Conservation (phyloP, 2,797 vertebrate species). For the Pantherophis alleghaniensis region DNA sequence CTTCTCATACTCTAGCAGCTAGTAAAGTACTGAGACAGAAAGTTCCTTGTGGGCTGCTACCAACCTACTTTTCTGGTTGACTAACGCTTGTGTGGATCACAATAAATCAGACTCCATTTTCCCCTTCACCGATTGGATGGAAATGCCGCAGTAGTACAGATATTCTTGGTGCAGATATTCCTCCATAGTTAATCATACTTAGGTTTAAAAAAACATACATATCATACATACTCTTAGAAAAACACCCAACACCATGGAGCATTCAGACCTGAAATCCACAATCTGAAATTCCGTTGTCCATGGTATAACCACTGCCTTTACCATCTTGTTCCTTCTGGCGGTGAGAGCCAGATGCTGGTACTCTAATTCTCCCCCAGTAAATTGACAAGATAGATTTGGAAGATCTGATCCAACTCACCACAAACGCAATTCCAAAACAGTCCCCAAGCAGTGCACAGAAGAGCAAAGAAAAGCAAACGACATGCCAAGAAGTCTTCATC, state of each 20-base stretch:
- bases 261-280: background rate
- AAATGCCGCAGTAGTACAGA: background rate
- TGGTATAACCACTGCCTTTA: background rate
- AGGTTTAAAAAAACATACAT: background rate
- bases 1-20: background rate
- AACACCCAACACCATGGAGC: background rate
- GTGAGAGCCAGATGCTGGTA: background rate
- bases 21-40: background rate
- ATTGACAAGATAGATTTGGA: background rate
- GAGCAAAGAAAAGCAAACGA: constrained; percentile 32
- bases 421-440: constrained; percentile 37
- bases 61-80: background rate
- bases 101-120: background rate
- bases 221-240: background rate
- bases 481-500: constrained; percentile 33
- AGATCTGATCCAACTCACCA: background rate
- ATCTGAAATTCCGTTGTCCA: background rate
- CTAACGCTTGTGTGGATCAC: background rate
- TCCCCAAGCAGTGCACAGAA: constrained; percentile 39
- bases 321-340: background rate
- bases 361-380: background rate
- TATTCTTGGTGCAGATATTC: background rate
- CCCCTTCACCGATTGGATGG: background rate
- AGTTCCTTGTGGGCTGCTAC: background rate
- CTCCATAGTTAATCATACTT: background rate